Evolutionary conservation across 2,113 vertebrate species (phyloP), one percentile per base, ranked within the genome.

Genomic region (Ptychochromis oligacanthus): DNA sequence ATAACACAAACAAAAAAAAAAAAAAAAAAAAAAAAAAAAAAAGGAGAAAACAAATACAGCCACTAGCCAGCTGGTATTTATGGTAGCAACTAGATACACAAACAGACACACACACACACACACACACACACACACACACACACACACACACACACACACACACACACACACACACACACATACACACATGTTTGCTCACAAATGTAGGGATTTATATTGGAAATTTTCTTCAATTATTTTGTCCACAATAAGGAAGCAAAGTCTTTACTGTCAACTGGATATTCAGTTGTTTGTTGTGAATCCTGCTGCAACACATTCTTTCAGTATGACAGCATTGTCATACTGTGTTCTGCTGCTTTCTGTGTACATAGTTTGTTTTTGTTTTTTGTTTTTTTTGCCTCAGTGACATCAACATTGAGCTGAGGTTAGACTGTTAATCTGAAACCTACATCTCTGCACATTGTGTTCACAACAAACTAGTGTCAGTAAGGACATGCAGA

Each of bases 381-480:
- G n/a, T n/a, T n/a, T n/a, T n/a, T n/a, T n/a, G n/a, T n/a, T n/a
- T n/a, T n/a, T n/a, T n/a, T n/a, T n/a, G n/a, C 62, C 40, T 75
- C 22, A 11, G 14, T 58, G 36, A 15, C n/a, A 31, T 26, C 77
- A 52, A 61, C 60, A 36, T 49, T 82, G n/a, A 31, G 14, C 17
- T 34, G 12, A 65, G 20, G 75, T 62, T 75, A 72, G 14, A 11
- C 59, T 82, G 59, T 84, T 86, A 56, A 83, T 75, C 77, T 81
- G 49, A 34, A 75, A 81, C 70, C 77, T 26, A 62, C 24, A 58
- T 80, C 62, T 80, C 77, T 79, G 56, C 31, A 74, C 26, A 36
- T 34, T 81, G 82, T 85, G 49, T 88, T 75, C 76, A 83, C 80
- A 88, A 60, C 87, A 88, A 82, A 70, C 52, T 36, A 49, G 59